Evolutionary conservation across 2,888 invertebrate species (phyloP).

Genomic region (Conistra vaccinii): DNA sequence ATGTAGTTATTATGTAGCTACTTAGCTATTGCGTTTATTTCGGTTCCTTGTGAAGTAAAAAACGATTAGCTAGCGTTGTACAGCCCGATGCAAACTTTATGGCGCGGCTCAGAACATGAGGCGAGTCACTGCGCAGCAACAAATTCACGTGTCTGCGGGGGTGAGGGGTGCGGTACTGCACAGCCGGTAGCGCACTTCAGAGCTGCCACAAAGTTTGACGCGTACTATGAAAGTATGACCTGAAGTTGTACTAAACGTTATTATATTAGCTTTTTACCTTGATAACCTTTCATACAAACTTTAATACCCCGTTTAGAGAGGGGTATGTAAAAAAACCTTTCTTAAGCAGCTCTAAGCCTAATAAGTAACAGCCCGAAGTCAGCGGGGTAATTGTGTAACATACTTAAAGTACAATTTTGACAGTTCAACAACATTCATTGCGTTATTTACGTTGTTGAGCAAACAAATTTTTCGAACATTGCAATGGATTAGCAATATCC

Average conservation of each 20-base stretch:
- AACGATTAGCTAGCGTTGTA: not conserved
- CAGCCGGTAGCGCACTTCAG: not conserved
- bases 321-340: not conserved
- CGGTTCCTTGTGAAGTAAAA: conserved; percentile 50
- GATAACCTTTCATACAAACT: not conserved
- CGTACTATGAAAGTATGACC: not conserved
- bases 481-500: too few relatives aligned
- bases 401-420: too few relatives aligned
- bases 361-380: too few relatives aligned
- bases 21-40: conserved; percentile 46
- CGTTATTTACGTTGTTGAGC: too few relatives aligned
- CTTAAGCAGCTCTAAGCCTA: too few relatives aligned
- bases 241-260: not conserved
- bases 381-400: too few relatives aligned
- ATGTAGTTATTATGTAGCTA: conserved; percentile 10
- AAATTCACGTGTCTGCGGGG: too few relatives aligned
- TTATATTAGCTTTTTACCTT: not conserved
- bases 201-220: not conserved
- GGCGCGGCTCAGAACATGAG: not conserved
- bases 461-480: too few relatives aligned
- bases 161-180: not conserved
- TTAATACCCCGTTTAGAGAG: not conserved
- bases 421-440: too few relatives aligned
- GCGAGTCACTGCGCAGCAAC: too few relatives aligned
- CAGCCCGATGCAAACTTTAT: not conserved